phyloP scores from a whole-genome alignment of 2,113 vertebrate genomes.

The Sigmodon hispidus region DNA sequence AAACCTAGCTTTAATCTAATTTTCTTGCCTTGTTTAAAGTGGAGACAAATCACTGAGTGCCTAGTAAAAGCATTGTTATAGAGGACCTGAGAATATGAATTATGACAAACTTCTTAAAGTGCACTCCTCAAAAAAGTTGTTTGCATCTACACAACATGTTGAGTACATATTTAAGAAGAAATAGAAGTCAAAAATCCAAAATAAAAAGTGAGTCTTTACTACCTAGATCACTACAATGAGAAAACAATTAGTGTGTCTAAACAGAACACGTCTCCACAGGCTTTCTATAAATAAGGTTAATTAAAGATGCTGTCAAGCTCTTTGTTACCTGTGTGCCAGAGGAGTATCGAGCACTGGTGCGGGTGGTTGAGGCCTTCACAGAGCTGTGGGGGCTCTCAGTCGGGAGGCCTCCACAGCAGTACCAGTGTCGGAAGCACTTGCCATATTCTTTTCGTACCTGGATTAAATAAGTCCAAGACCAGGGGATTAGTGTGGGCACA shows the following conservation, averaged over 20 bases:
- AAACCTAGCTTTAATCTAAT: background rate
- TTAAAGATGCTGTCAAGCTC: slow-evolving; percentile 81
- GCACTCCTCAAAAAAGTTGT: background rate
- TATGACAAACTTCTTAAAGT: background rate
- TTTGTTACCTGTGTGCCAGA: slow-evolving; percentile 97
- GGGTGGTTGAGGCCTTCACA: slow-evolving; percentile 95
- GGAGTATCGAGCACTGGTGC: slow-evolving; percentile 98
- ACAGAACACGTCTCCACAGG: slow-evolving; percentile 79
- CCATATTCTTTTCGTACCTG: slow-evolving; percentile 99
- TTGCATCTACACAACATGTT: background rate
- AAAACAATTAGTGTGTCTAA: slow-evolving; percentile 84
- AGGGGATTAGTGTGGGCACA: background rate
- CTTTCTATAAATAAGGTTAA: slow-evolving; percentile 83
- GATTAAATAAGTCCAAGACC: background rate
- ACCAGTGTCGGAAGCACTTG: slow-evolving; percentile 98
- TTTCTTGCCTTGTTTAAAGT: background rate
- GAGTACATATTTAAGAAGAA: slow-evolving; percentile 67
- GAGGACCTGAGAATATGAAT: background rate
- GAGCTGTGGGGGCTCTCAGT: slow-evolving; percentile 97
- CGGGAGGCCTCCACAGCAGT: slow-evolving; percentile 95
- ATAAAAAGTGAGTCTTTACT: slow-evolving; percentile 68
- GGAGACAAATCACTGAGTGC: background rate
- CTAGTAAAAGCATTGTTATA: background rate
- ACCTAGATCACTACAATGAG: slow-evolving; percentile 76
- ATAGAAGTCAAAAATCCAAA: slow-evolving; percentile 26